Evolutionary conservation across 2,888 invertebrate species (phyloP).

Genomic region (Dolichomitus sp.): DNA sequence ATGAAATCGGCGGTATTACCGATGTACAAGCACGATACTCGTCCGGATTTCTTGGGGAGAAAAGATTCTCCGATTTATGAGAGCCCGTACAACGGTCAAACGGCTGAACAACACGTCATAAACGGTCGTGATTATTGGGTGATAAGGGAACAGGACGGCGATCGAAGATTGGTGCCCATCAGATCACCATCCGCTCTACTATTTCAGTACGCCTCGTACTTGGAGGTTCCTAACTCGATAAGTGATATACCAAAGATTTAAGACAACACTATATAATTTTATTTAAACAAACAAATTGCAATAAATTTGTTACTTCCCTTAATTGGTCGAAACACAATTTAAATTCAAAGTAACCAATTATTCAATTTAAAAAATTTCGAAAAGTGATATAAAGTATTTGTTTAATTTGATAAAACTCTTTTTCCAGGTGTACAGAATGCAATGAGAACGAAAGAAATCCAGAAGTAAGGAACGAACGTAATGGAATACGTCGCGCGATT

Average conservation of each 20-base stretch:
- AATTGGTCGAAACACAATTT: neutral
- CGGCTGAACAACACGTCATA: constrained; percentile 88
- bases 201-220: constrained; percentile 88
- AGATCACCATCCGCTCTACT: constrained; percentile 92
- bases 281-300: too few relatives aligned
- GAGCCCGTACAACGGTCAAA: constrained; percentile 67
- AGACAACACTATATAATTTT: neutral
- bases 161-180: constrained; percentile 91
- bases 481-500: constrained; percentile 7
- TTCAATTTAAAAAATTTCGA: neutral
- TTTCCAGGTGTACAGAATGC: neutral
- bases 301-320: neutral
- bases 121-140: constrained; percentile 94
- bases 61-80: constrained; percentile 82
- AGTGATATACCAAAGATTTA: neutral
- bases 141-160: constrained; percentile 88
- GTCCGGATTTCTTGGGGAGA: neutral
- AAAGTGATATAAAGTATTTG: neutral
- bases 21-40: constrained; percentile 1
- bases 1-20: constrained; percentile 11
- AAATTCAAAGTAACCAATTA: neutral
- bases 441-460: constrained; percentile 8
- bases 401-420: neutral
- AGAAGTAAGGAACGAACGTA: constrained; percentile 9
- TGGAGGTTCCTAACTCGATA: neutral